Evolutionary conservation across 2,113 vertebrate genomes (phyloP), one percentile per base, ranked within the genome.

Genomic region (Aramus guarauna): DNA sequence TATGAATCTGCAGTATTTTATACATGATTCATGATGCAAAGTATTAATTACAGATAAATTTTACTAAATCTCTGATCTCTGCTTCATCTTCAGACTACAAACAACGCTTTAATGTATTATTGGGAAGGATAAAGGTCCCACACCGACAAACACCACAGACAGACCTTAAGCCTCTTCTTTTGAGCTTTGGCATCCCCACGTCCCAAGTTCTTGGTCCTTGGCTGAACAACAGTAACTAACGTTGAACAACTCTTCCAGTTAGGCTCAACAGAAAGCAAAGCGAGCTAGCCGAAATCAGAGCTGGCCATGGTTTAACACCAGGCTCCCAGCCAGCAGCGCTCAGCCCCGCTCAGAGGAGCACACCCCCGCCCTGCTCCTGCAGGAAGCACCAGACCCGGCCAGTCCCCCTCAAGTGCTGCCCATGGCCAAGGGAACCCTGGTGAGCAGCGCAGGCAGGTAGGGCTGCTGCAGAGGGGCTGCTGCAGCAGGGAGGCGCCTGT

Each of bases 41-140:
- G 90, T 96, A 96, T 97, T 96, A 95, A 96, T 96, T 96, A 92
- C 93, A 97, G 84, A 93, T 89, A 81, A 95, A 81, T 91, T 84
- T 92, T 39, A 52, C 50, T 83, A 80, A 64, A 72, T 75, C 56
- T 84, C 93, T 84, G 59, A 88, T 88, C 89, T 63, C 30, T 10
- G 48, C 67, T 91, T 84, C 93, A 63, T 72, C 90, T 67, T 60
- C 91, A 87, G 93, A 87, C 87, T 96, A 78, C 93, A 92, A 96
- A 96, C 69, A 92, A 94, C 62, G 68, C 66, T 75, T 39, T 34
- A 63, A 55, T 7, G 1, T 13, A 20, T 36, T 30, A 45, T 0
- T 55, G 83, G 89, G 89, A 85, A 87, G 52, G 69, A 53, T 3
- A 9, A 62, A 67, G 72, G 60, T 72, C 52, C 72, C 72, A 37